phyloP scores from a whole-genome alignment of 2,797 vertebrate genomes.

The Nothura maculosa region DNA sequence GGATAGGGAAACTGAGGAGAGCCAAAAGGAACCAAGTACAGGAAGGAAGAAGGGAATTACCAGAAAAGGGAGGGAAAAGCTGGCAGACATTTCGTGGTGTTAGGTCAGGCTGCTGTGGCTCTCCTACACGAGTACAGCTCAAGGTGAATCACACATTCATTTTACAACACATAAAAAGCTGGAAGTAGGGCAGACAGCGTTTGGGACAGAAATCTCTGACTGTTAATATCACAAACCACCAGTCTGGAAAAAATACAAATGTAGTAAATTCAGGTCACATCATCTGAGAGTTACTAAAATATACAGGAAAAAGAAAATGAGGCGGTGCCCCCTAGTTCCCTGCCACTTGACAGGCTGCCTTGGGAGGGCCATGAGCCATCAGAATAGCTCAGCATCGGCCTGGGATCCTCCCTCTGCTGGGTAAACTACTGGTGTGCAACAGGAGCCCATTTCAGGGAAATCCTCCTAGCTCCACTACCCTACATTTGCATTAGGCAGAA shows the following conservation, averaged over 20 bases:
- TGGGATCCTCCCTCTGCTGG: conserved; percentile 19
- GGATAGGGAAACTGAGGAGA: conserved; percentile 12
- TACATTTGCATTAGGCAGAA: not conserved
- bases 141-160: conserved; percentile 43
- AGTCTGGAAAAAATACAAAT: not conserved
- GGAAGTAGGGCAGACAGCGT: not conserved
- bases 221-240: not conserved
- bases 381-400: not conserved
- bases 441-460: not conserved
- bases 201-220: conserved; percentile 5
- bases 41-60: conserved; percentile 34
- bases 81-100: conserved; percentile 7
- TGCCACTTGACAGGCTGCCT: not conserved
- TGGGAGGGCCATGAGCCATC: not conserved
- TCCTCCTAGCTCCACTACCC: not conserved
- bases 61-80: conserved; percentile 48
- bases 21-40: not conserved
- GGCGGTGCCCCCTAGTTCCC: not conserved
- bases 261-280: conserved; percentile 10
- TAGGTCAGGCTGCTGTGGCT: conserved; percentile 23
- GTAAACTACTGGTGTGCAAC: not conserved
- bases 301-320: not conserved
- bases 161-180: conserved; percentile 12
- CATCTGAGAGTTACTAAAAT: conserved; percentile 25
- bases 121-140: not conserved